phyloP scores from a whole-genome alignment of 2,113 vertebrate genomes.

The Boulengeromyrus knoepffleri region DNA sequence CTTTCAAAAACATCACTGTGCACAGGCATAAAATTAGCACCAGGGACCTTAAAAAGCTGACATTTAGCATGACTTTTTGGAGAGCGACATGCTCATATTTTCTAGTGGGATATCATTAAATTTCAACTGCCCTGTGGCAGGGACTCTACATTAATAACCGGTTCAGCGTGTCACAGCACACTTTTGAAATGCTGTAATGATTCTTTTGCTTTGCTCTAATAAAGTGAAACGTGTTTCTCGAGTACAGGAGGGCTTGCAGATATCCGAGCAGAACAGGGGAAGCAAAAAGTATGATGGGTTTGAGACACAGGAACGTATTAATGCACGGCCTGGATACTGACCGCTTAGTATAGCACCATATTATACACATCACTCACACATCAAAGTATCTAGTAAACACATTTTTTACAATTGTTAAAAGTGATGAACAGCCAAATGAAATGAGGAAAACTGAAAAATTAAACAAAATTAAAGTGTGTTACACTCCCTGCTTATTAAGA shows the following conservation, averaged over 20 bases:
- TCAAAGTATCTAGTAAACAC: not conserved
- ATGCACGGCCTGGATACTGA: conserved; percentile 43
- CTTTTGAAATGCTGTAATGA: conserved; percentile 94
- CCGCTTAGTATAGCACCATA: not conserved
- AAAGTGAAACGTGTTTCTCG: conserved; percentile 99
- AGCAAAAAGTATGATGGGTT: not conserved
- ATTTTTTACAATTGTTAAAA: not conserved
- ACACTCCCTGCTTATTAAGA: not conserved
- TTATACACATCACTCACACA: not conserved
- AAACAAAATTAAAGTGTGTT: not conserved
- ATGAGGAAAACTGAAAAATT: not conserved
- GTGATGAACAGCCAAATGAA: not conserved
- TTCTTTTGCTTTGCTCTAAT: conserved; percentile 99
- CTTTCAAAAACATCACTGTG: conserved; percentile 99
- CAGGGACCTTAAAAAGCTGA: conserved; percentile 99
- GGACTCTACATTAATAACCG: conserved; percentile 99
- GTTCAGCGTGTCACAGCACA: conserved; percentile 95
- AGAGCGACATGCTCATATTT: conserved; percentile 99
- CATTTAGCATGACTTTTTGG: conserved; percentile 99
- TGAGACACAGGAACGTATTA: not conserved
- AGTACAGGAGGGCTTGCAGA: conserved; percentile 84
- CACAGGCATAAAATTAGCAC: conserved; percentile 99
- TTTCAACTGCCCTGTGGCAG: conserved; percentile 99
- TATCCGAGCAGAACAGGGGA: conserved; percentile 59
- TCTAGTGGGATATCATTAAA: conserved; percentile 99